Evolutionary conservation across 2,888 invertebrate species (phyloP).

Genomic region (Gymnocheta viridis): DNA sequence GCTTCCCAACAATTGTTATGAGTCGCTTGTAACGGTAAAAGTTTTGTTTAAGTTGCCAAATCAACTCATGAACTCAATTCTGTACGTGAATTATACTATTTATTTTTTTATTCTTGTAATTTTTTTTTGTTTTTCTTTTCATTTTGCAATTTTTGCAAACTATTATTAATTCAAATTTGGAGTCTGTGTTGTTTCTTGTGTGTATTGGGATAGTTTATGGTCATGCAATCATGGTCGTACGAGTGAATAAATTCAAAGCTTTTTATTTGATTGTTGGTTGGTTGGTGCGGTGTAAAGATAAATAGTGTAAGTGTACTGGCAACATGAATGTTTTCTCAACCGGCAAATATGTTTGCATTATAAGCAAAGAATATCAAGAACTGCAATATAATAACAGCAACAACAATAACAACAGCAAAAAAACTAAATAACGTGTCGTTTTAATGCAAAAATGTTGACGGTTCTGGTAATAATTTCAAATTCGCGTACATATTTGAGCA

Average conservation of each 20-base stretch:
- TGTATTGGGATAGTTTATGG: constrained; percentile 52
- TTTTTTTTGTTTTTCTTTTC: not conserved
- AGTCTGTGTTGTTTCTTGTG: constrained; percentile 35
- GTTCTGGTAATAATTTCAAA: constrained; percentile 45
- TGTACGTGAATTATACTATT: constrained; percentile 8
- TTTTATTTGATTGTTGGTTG: constrained; percentile 2
- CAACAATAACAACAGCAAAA: not conserved
- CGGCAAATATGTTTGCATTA: constrained; percentile 57
- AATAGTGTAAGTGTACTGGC: constrained; percentile 20
- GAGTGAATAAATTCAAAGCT: constrained; percentile 12
- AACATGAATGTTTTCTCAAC: constrained; percentile 64
- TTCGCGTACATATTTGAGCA: constrained; percentile 9
- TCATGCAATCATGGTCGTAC: constrained; percentile 59
- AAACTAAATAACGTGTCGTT: constrained; percentile 58
- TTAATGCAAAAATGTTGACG: constrained; percentile 62
- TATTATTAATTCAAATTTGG: constrained; percentile 59
- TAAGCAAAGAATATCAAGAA: constrained; percentile 42
- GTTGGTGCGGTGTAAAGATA: constrained; percentile 22
- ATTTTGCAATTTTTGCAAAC: constrained; percentile 44
- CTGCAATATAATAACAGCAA: constrained; percentile 1
- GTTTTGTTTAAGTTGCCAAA: constrained; percentile 23
- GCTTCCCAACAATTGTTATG: constrained; percentile 25
- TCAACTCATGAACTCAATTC: constrained; percentile 51
- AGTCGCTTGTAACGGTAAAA: constrained; percentile 38
- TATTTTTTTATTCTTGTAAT: not conserved